These are phyloP conservation scores for Catalaphyllia jardinei DNA, from an alignment of 64 coral and sea anemone species.

Conservation along the genomic window DNA sequence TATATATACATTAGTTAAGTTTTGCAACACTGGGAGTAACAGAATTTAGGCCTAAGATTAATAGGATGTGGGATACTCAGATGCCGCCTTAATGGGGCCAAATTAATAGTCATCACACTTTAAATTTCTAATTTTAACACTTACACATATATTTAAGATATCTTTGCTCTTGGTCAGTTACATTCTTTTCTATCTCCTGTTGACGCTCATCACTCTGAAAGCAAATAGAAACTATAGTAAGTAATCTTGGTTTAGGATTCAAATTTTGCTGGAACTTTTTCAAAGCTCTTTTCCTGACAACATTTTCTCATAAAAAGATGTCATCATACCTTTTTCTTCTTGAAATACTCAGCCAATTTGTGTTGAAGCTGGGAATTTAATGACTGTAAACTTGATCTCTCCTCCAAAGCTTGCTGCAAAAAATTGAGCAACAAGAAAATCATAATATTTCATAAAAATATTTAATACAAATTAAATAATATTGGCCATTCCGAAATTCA, in stretches of 20 bases:
- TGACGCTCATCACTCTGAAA: conserved; percentile 97
- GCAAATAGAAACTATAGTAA: not conserved
- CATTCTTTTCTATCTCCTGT: conserved; percentile 99
- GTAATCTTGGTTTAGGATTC: not conserved
- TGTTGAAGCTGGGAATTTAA: conserved; percentile 92
- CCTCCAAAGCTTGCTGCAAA: conserved; percentile 95
- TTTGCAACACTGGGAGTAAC: no score
- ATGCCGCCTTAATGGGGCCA: no score
- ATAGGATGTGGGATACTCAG: no score
- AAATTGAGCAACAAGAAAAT: not conserved
- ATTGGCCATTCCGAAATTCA: no score
- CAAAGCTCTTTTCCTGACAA: no score
- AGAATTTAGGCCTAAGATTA: no score
- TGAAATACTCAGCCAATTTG: conserved; percentile 97
- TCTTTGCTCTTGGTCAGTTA: conserved; percentile 97
- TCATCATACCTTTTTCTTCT: conserved; percentile 96
- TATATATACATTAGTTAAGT: no score
- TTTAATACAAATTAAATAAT: no score
- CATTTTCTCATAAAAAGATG: not conserved
- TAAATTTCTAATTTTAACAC: not conserved
- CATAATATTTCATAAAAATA: no score
- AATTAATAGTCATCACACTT: no score
- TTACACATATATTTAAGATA: conserved; percentile 99
- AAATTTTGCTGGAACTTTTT: not conserved
- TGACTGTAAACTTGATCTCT: conserved; percentile 79